Percentiles rank a stretch among this genome's conserved stretches.
phyloP scores from a whole-genome alignment of 1,140 invertebrate genomes.

The Drosophila seguyi region DNA sequence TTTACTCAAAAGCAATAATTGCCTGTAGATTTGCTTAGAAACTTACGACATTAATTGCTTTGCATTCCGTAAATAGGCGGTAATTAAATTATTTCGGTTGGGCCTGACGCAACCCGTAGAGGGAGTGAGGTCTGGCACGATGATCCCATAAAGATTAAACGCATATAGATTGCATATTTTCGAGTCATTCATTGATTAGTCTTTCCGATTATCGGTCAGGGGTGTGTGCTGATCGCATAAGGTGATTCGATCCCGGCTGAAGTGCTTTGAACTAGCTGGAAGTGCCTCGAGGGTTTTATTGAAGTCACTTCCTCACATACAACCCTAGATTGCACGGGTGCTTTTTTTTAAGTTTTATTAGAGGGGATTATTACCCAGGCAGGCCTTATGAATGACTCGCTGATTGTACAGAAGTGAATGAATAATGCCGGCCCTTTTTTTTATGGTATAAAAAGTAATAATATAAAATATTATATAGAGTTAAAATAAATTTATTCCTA shows the following conservation, averaged over 20 bases:
- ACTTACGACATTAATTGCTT: constrained; percentile 28
- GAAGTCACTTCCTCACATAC: constrained; percentile 1
- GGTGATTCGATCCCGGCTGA: not conserved
- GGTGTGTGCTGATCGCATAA: not conserved
- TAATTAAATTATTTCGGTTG: constrained; percentile 26
- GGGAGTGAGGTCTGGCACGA: constrained; percentile 8
- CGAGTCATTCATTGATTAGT: constrained; percentile 32
- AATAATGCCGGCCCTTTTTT: constrained; percentile 7
- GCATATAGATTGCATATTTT: constrained; percentile 21
- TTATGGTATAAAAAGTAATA: too few species aligned
- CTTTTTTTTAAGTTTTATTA: constrained; percentile 27
- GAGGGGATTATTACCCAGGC: not conserved
- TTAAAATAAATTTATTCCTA: not conserved
- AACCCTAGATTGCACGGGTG: constrained; percentile 7
- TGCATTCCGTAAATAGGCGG: constrained; percentile 41
- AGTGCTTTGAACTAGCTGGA: constrained; percentile 11
- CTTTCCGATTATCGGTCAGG: constrained; percentile 24
- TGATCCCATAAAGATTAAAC: constrained; percentile 35
- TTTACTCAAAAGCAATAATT: constrained; percentile 13
- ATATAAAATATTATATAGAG: too few species aligned
- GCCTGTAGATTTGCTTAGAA: not conserved
- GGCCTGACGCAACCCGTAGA: constrained; percentile 17
- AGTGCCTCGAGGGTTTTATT: constrained; percentile 9
- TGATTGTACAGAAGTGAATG: constrained; percentile 1
- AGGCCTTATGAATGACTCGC: constrained; percentile 1